phyloP scores from a whole-genome alignment of 2,113 vertebrate species.

The Eretmochelys imbricata region DNA sequence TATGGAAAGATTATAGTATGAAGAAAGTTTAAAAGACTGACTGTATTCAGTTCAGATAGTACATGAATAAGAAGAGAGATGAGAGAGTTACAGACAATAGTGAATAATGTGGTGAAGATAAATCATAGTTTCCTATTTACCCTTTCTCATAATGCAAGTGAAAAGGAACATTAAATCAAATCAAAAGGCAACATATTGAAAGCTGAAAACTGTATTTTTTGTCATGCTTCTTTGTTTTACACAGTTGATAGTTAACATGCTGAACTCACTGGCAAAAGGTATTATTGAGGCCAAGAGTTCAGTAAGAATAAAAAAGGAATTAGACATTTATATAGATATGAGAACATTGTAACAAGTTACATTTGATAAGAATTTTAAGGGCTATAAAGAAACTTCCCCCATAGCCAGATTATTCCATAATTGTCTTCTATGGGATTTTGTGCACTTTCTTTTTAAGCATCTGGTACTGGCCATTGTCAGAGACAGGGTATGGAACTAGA shows the following conservation, averaged over 20 bases:
- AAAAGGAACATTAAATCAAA: neutral
- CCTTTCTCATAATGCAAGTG: conserved; percentile 17
- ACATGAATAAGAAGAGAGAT: neutral
- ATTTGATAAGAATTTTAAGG: neutral
- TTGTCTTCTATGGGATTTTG: neutral
- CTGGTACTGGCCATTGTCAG: neutral
- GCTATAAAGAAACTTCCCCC: neutral
- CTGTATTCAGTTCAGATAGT: neutral
- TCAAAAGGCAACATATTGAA: neutral
- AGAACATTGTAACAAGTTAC: neutral
- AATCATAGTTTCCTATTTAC: neutral
- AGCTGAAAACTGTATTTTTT: neutral
- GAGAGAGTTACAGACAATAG: neutral
- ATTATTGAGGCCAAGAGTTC: neutral
- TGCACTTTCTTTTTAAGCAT: neutral
- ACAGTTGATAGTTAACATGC: neutral
- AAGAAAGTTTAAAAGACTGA: neutral
- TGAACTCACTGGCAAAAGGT: neutral
- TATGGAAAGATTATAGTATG: neutral
- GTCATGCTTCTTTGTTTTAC: neutral
- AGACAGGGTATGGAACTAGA: neutral
- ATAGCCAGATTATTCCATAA: neutral
- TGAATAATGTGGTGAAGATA: conserved; percentile 47
- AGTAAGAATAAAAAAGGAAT: neutral
- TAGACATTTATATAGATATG: neutral